Evolutionary conservation across 2,888 invertebrate genomes (phyloP).

Genomic region (Gastracanthus pulcherrimus): DNA sequence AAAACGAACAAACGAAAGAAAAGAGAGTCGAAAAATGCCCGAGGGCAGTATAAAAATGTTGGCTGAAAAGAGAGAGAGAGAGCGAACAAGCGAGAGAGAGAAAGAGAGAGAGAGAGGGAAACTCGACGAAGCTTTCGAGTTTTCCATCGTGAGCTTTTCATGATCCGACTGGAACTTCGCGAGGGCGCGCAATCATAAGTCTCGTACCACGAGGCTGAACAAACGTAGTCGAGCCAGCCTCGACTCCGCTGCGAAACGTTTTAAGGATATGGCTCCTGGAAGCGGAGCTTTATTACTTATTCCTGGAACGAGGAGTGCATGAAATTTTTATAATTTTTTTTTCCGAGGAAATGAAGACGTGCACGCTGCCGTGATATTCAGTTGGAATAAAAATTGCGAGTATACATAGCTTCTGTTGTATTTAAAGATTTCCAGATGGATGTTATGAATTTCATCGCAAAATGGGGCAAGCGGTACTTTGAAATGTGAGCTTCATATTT

Average conservation of each 20-base stretch:
- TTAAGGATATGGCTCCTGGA: conserved; percentile 48
- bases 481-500: no score
- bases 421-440: neutral
- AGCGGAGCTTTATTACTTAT: conserved; percentile 54
- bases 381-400: neutral
- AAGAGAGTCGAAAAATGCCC: conserved; percentile 17
- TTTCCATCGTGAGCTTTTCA: conserved; percentile 52
- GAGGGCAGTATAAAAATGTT: conserved; percentile 30
- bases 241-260: conserved; percentile 42
- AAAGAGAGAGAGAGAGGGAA: conserved; percentile 23
- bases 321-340: conserved; percentile 49
- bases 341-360: neutral
- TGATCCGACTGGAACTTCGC: conserved; percentile 33
- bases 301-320: conserved; percentile 39
- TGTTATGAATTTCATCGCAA: no score
- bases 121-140: conserved; percentile 49
- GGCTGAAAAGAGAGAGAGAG: conserved; percentile 17
- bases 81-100: conserved; percentile 21
- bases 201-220: conserved; percentile 64
- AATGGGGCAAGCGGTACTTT: no score
- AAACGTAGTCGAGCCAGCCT: conserved; percentile 59
- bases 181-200: conserved; percentile 65
- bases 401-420: neutral
- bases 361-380: neutral
- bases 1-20: conserved; percentile 38